Evolutionary conservation across 2,113 vertebrate species (phyloP).

Genomic region (Ellobius talpinus): DNA sequence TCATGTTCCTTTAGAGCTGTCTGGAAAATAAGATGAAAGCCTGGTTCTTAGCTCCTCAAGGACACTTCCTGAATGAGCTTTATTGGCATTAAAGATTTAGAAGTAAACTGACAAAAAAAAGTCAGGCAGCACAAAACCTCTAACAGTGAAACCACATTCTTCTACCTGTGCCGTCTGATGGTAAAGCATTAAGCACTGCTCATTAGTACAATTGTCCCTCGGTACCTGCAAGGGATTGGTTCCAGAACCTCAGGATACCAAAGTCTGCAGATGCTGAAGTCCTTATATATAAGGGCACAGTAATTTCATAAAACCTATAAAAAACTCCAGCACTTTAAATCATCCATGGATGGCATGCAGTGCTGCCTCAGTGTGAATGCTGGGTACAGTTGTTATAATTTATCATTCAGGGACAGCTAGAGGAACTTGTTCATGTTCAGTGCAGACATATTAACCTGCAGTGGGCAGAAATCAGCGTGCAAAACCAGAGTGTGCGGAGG

Average conservation of each 20-base stretch:
- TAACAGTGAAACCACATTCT: neutral
- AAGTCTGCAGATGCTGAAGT: neutral
- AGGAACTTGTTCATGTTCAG: neutral
- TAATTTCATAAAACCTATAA: neutral
- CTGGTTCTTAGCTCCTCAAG: neutral
- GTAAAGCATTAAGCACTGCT: neutral
- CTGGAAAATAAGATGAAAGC: constrained; percentile 28
- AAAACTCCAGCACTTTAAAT: neutral
- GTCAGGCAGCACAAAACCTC: neutral
- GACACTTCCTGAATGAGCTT: neutral
- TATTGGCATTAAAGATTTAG: neutral
- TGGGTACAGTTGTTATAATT: neutral
- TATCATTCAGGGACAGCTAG: neutral
- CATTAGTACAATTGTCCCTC: neutral
- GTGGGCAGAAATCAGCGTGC: neutral
- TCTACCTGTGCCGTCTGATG: rapidly evolving
- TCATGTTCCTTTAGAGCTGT: neutral
- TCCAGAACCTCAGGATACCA: neutral
- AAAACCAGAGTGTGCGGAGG: neutral
- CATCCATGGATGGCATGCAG: neutral
- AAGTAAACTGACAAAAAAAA: neutral
- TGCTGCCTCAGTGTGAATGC: no score
- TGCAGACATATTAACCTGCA: neutral
- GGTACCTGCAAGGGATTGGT: neutral
- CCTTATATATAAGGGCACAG: neutral